Evolutionary conservation across 2,113 vertebrate genomes (phyloP).

Genomic region (Sinocyclocheilus maitianheensis): DNA sequence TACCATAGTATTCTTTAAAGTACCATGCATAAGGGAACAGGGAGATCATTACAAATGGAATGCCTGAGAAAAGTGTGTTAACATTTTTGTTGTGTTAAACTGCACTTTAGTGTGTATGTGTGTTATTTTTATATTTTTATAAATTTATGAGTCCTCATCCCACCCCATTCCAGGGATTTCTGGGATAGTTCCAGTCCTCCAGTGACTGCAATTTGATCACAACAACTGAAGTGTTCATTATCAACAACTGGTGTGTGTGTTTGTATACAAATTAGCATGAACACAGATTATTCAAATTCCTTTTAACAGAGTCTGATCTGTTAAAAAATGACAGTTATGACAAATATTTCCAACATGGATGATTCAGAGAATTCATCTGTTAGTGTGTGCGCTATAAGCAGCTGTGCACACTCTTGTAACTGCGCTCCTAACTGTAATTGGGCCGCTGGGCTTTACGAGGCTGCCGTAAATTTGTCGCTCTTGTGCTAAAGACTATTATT

Average conservation of each 20-base stretch:
- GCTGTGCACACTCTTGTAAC: conserved; percentile 44
- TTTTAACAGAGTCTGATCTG: neutral
- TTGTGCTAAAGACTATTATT: conserved; percentile 27
- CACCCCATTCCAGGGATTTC: conserved; percentile 31
- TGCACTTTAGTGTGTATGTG: neutral
- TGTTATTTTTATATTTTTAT: neutral
- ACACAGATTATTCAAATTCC: neutral
- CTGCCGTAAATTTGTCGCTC: conserved; percentile 46
- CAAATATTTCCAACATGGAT: conserved; percentile 2
- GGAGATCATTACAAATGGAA: neutral
- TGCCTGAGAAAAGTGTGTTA: neutral
- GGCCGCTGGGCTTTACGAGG: conserved; percentile 46
- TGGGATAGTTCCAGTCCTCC: conserved; percentile 9
- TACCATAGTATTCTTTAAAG: neutral
- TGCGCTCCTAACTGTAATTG: conserved; percentile 29
- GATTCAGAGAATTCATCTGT: neutral
- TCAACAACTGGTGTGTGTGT: neutral
- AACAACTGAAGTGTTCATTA: neutral
- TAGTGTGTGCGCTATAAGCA: conserved; percentile 22
- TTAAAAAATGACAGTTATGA: neutral
- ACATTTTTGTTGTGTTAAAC: neutral
- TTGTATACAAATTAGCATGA: conserved; percentile 13
- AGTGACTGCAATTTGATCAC: neutral
- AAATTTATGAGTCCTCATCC: conserved; percentile 25
- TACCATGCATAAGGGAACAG: neutral